Conservation (phyloP, 92 coral and sea anemone genomes). For the Ricordea florida region DNA sequence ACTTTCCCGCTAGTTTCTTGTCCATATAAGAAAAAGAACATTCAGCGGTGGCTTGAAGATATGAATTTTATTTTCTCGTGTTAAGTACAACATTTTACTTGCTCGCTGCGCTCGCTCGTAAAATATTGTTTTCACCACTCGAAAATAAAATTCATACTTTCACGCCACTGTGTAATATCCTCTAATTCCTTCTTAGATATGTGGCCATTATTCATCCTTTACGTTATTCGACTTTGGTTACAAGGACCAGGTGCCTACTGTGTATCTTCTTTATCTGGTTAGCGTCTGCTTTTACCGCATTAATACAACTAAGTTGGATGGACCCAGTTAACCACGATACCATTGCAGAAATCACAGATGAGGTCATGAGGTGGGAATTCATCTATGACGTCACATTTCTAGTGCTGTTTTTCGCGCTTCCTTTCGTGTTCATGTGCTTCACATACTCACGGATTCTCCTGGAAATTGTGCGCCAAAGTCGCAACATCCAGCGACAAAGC, state of each 20-base stretch:
- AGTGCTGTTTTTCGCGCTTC: slow-evolving; percentile 22
- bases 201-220: slow-evolving; percentile 24
- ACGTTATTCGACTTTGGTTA: slow-evolving; percentile 43
- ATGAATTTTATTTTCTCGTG: too few relatives aligned
- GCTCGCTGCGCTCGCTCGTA: too few relatives aligned
- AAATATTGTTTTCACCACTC: too few relatives aligned
- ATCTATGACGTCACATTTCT: slow-evolving; percentile 32
- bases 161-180: too few relatives aligned
- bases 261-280: slow-evolving; percentile 20
- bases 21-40: too few relatives aligned
- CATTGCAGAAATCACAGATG: slow-evolving; percentile 8
- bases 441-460: slow-evolving; percentile 18
- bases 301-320: slow-evolving; percentile 47
- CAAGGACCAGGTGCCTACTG: slow-evolving; percentile 20
- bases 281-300: slow-evolving; percentile 5
- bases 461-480: slow-evolving; percentile 50
- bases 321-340: slow-evolving; percentile 24
- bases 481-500: slow-evolving; percentile 21
- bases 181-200: slow-evolving; percentile 4
- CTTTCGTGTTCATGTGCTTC: slow-evolving; percentile 25
- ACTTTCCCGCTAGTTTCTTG: too few relatives aligned
- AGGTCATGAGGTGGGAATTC: slow-evolving; percentile 18
- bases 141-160: too few relatives aligned
- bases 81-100: too few relatives aligned
- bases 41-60: too few relatives aligned